phyloP scores from a whole-genome alignment of 2,797 vertebrate genomes.

The Rhinella marina region DNA sequence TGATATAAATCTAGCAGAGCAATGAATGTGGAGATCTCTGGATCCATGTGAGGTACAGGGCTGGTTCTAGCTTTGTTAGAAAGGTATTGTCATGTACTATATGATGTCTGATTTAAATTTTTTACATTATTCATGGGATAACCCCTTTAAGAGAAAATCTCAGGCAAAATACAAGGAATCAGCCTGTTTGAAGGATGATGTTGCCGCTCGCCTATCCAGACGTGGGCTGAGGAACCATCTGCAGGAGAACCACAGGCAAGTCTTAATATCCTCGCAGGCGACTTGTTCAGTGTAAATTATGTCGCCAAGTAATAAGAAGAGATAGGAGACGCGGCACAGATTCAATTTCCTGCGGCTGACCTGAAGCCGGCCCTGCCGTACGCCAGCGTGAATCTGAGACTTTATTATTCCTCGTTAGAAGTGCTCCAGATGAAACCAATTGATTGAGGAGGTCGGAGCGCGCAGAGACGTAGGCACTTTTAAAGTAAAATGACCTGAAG shows the following conservation, averaged over 20 bases:
- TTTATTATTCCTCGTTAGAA: constrained; percentile 32
- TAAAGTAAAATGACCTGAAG: constrained; percentile 9
- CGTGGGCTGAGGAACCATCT: background rate
- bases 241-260: background rate
- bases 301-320: constrained; percentile 20
- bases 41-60: too few species aligned
- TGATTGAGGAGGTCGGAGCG: constrained; percentile 6
- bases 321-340: constrained; percentile 23
- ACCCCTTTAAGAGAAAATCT: too few species aligned
- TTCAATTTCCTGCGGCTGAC: constrained; percentile 56
- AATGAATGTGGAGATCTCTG: too few species aligned
- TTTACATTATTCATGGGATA: too few species aligned
- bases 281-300: background rate
- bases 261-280: background rate
- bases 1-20: too few species aligned
- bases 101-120: too few species aligned
- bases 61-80: too few species aligned
- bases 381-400: background rate
- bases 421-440: constrained; percentile 20
- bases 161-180: background rate
- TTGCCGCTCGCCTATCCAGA: background rate
- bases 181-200: background rate
- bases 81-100: too few species aligned
- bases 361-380: background rate
- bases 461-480: background rate